Base-by-base conservation (phyloP, 2,888 invertebrate species). In the Dicranocentrus wangi region DNA sequence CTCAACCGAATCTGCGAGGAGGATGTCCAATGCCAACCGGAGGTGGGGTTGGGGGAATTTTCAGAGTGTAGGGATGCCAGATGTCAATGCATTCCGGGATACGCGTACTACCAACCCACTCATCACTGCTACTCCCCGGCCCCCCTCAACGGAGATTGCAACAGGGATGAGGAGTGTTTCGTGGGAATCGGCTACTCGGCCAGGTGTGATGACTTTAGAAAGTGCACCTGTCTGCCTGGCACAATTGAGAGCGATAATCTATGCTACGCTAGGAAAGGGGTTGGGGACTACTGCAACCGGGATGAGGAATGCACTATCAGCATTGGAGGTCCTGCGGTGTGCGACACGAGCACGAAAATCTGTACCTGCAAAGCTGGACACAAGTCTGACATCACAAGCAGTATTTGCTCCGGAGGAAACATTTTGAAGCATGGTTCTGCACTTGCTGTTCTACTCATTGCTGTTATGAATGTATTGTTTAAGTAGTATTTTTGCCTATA, bases 241-340 rank as follows among this genome's bases (percentile, higher is more conserved):
- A 39, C 80, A 0, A 47, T 58, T 51, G 39, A 47, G 13, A 43
- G 27, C 13, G 32, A 23, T 13, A 13, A 17, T 13, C 17, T 53
- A 42, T 82, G 77, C 55, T 78, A 47, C 32, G 17, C 23, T 5
- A 13, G 21, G 2, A 82, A 69, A 28, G 43, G 19, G 13, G 5
- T 82, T 17, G 82, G 82, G 1, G 47, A 58, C 5, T 3, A 7
- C 0, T 82, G 82, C 39, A 55, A 27, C 15, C 39, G n/a, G 10
- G 25, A 77, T 60, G 32, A 17, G 8, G 72, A 72, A n/a, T 82
- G 82, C 39, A 53, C 32, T 8, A 63, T 78, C 27, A 58, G 69
- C 32, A 78, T 82, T 19, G 1, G 8, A 21, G 82, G 77, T 1
- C 5, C 19, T 3, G 75, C 65, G 2, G 3, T 51, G 2, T 82